Base-by-base conservation (phyloP, 1,140 invertebrate species). In the Gryon sp. region DNA sequence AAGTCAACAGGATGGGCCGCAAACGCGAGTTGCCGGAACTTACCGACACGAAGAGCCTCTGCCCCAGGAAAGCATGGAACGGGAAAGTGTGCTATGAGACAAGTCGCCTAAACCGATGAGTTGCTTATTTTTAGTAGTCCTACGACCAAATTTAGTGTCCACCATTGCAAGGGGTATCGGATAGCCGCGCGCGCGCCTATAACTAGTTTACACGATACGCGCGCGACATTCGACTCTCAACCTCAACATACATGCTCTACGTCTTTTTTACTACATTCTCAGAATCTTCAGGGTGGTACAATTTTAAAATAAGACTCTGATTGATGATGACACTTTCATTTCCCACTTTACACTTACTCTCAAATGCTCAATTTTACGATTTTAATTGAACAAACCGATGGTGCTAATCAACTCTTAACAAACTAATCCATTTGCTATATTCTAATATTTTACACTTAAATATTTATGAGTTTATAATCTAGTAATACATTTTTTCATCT, bases 71-170 rank as follows among this genome's bases (percentile, higher is more conserved):
- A 72, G 73, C 72, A 75, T 65, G 63, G 69, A 73, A 69, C 63
- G 66, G 55, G 55, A 73, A 59, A 79, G 48, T 76, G 76, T 79
- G 60, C 59, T 62, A 78, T 68, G 48, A 76, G 80, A 79, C n/a
- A 75, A 78, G 70, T 65, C 69, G 70, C 63, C 62, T 62, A 68
- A 74, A 66, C 36, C 60, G 70, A 75, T n/a, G n/a, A 80, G 78
- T 76, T 69, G 65, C 80, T 82, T 87, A 86, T 85, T 85, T 87
- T 87, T 83, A 81, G 85, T 78, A 69, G 55, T 69, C 77, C 82
- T 78, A 84, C 50, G 79, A 86, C 86, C 85, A 87, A 87, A 87
- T 87, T 87, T 87, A 87, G 86, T 86, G 78, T 81, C 83, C 72
- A 65, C 80, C 53, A 82, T 78, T 72, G 72, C 70, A 76, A 78